phyloP scores from a whole-genome alignment of 2,888 invertebrate genomes.

The Petrophora chlorosata region DNA sequence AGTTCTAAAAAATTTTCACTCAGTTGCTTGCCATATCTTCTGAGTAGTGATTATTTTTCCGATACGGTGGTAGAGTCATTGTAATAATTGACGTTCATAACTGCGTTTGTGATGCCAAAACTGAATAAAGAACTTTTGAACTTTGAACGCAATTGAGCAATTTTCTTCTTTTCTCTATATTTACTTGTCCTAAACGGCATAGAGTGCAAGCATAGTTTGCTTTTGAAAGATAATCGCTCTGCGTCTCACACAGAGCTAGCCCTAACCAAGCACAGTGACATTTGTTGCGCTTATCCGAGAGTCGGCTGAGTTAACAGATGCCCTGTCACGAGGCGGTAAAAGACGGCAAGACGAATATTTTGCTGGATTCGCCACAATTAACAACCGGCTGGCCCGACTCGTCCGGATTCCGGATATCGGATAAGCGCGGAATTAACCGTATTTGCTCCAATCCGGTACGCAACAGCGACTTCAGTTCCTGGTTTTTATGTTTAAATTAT shows the following conservation, averaged over 20 bases:
- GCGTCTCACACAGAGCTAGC: background rate
- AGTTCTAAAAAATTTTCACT: too few relatives aligned
- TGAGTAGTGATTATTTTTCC: too few relatives aligned
- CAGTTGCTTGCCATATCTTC: too few relatives aligned
- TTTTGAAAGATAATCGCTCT: background rate
- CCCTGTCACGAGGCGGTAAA: background rate
- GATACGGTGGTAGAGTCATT: too few relatives aligned
- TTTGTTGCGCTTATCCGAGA: constrained; percentile 25
- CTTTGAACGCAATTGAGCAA: too few relatives aligned
- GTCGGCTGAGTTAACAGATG: constrained; percentile 17
- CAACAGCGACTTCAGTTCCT: background rate
- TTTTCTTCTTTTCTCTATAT: too few relatives aligned
- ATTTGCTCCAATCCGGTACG: background rate
- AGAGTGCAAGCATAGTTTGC: too few relatives aligned
- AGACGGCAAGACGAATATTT: constrained; percentile 14
- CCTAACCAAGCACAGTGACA: constrained; percentile 3
- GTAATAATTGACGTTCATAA: too few relatives aligned
- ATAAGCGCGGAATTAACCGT: background rate
- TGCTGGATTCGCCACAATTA: constrained; percentile 12
- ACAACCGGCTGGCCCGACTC: background rate
- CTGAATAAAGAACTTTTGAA: too few relatives aligned
- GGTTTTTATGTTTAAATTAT: background rate
- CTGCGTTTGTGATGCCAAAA: too few relatives aligned
- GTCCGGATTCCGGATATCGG: background rate
- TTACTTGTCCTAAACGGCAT: too few relatives aligned